Conservation (phyloP, 2,113 vertebrate species). For the Phrynosoma blainvillii region DNA sequence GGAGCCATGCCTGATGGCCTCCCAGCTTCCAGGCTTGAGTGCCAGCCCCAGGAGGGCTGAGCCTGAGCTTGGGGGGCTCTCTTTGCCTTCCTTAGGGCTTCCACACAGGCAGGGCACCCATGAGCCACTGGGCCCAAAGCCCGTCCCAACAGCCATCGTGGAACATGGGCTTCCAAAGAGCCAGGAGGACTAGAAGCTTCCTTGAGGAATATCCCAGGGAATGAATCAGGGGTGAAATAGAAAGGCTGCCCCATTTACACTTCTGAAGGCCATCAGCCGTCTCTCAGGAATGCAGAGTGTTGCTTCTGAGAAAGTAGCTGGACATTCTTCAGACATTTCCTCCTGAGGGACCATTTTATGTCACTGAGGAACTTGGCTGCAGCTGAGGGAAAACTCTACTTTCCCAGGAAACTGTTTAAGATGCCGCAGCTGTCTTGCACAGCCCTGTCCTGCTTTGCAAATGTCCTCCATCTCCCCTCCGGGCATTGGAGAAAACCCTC, state of each 20-base stretch:
- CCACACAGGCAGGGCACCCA: background rate
- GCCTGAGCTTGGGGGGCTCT: too few relatives aligned
- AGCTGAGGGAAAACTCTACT: too few relatives aligned
- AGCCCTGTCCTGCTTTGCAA: too few relatives aligned
- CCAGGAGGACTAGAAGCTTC: background rate
- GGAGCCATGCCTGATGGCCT: too few relatives aligned
- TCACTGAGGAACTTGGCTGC: background rate
- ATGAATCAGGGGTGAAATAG: background rate
- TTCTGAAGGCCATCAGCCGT: background rate
- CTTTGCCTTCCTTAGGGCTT: too few relatives aligned
- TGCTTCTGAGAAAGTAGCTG: background rate
- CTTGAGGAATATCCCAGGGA: background rate
- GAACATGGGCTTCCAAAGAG: background rate
- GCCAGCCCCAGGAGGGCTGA: too few relatives aligned
- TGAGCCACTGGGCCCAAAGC: fast-evolving
- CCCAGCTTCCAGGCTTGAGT: too few relatives aligned
- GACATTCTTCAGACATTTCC: background rate
- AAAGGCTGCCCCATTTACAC: background rate
- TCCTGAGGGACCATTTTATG: background rate
- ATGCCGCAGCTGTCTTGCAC: too few relatives aligned
- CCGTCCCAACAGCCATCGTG: background rate
- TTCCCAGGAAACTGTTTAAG: background rate
- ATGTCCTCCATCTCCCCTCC: too few relatives aligned
- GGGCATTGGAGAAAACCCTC: too few relatives aligned
- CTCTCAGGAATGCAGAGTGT: background rate